These are phyloP conservation scores for Serripes groenlandicus DNA, from an alignment of 2,888 invertebrate species.

Conservation along the genomic window DNA sequence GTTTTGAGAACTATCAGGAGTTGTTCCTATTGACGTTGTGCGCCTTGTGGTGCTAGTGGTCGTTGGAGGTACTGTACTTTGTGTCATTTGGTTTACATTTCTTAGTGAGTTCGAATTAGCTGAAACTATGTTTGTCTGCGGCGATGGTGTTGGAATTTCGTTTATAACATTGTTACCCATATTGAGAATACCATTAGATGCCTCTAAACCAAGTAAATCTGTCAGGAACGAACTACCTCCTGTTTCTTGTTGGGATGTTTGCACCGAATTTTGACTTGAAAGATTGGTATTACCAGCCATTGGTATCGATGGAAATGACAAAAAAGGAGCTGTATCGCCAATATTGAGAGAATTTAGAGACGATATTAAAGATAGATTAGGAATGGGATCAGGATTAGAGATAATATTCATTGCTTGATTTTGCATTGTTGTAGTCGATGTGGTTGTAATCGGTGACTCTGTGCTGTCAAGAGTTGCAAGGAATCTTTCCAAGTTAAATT, in stretches of 20 bases:
- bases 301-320: not conserved
- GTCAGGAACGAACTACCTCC: slow-evolving; percentile 9
- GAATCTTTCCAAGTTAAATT: slow-evolving; percentile 1
- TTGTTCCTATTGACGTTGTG: not conserved
- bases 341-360: slow-evolving; percentile 9
- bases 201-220: slow-evolving; percentile 1
- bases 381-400: not conserved
- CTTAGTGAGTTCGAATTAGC: not conserved
- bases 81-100: not conserved
- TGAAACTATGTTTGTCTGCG: not conserved
- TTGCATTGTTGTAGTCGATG: not conserved
- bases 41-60: not conserved
- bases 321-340: not conserved
- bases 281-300: not conserved
- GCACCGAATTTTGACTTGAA: not conserved
- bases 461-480: not conserved
- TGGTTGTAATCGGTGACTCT: not conserved
- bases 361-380: not conserved
- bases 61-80: not conserved
- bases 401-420: not conserved
- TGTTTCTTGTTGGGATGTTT: not conserved
- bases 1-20: not conserved
- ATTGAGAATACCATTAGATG: not conserved
- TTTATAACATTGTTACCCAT: slow-evolving; percentile 5
- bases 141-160: not conserved